Evolutionary conservation across 2,888 invertebrate species (phyloP), one percentile per base, ranked within the genome.

Genomic region (Cancer borealis): DNA sequence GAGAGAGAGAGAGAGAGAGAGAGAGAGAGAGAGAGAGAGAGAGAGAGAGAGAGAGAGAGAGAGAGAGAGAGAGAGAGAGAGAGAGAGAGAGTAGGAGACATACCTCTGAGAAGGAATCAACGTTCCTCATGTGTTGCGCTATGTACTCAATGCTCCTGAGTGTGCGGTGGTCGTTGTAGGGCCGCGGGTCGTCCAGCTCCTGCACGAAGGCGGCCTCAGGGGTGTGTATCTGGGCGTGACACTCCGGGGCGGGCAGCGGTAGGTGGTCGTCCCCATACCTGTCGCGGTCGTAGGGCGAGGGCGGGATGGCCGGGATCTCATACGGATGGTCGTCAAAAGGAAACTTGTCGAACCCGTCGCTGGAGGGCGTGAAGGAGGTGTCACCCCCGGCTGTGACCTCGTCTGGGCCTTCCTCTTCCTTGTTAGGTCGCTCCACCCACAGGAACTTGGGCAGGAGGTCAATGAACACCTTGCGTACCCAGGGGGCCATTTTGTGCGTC

Each of bases 51-150:
- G 91, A 73, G 60, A 66, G 91, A 91, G 91, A 21, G 73, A 91
- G 91, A 73, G 45, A 91, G n/a, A 39, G 73, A 45, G 91, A 90
- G 73, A 66, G 91, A 73, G 39, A 66, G 66, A 91, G 91, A 90
- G 91, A 73, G 60, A 66, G 73, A 91, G 66, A 66, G 47, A 87
- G 49, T 21, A 12, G 6, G 87, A 88, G 49, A 66, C 96, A 93
- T 30, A 99, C 99, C 97, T 98, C 98, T 97, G 98, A 98, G 97
- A 98, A 99, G 97, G 98, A 98, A 97, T 99, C 99, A 97, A 98
- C 98, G 97, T 99, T 99, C 97, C 98, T 98, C 97, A 98, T 98
- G 97, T 99, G 99, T 97, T 99, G 99, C 96, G 99, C 99, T 97
- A 99, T 98, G 97, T 99, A 99, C 96, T 98, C 98, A 96, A 99